Conservation (phyloP, 1,140 invertebrate species). For the Teleogryllus occipitalis region DNA sequence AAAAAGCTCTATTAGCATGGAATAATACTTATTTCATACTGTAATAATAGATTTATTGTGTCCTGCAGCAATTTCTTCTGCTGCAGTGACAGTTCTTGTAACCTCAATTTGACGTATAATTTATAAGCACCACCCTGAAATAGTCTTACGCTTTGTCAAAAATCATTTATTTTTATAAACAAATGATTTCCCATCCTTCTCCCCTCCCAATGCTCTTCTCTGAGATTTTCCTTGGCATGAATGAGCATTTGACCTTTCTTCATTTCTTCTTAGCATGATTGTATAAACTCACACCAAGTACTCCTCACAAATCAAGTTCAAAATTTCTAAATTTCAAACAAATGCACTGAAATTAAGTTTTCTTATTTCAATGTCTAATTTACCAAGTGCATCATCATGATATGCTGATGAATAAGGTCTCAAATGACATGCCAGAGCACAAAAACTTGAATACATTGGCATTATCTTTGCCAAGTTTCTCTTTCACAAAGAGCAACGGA, state of each 20-base stretch:
- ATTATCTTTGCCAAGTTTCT: no score
- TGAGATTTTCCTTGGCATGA: not conserved
- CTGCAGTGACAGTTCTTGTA: not conserved
- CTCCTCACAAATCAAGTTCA: not conserved
- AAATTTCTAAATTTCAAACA: not conserved
- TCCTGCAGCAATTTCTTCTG: not conserved
- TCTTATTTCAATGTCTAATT: not conserved
- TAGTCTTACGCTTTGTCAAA: conserved; percentile 8
- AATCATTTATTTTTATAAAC: not conserved
- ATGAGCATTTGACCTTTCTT: not conserved
- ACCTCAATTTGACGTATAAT: conserved; percentile 7
- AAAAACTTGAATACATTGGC: no score
- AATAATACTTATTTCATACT: conserved; percentile 11
- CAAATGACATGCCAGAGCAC: not conserved
- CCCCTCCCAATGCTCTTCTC: conserved; percentile 20
- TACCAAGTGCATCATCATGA: not conserved
- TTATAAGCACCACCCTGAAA: conserved; percentile 16
- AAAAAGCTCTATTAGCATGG: conserved; percentile 17
- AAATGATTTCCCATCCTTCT: conserved; percentile 21
- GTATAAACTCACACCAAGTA: not conserved
- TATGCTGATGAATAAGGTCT: not conserved
- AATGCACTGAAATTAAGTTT: not conserved
- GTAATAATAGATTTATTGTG: not conserved
- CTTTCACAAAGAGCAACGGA: no score
- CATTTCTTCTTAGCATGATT: not conserved